Evolutionary conservation across 1,140 invertebrate species (phyloP).

Genomic region (Heterodera schachtii): DNA sequence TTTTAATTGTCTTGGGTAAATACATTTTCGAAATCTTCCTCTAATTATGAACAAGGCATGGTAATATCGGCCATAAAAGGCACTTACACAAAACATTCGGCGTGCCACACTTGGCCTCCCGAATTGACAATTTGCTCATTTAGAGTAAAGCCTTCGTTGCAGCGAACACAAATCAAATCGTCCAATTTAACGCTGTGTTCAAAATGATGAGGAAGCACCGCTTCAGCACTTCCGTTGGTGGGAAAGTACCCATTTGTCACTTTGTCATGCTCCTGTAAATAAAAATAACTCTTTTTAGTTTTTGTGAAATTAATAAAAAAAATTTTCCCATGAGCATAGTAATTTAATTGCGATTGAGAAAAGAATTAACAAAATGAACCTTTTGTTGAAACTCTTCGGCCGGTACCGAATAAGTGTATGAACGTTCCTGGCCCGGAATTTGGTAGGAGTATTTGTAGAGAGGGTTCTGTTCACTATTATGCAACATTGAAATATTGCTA

Average conservation of each 20-base stretch:
- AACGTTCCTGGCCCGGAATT: conserved; percentile 24
- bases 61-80: conserved; percentile 20
- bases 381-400: background rate
- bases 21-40: no score
- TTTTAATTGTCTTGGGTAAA: no score
- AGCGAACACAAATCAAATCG: conserved; percentile 55
- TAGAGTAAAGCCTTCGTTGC: conserved; percentile 56
- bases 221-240: background rate
- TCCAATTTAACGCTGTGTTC: conserved; percentile 45
- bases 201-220: conserved; percentile 29
- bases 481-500: conserved; percentile 8
- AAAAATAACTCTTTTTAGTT: no score
- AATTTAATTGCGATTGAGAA: no score
- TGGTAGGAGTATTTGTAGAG: conserved; percentile 29
- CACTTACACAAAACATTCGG: conserved; percentile 97
- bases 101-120: conserved; percentile 96
- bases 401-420: conserved; percentile 1
- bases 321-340: no score
- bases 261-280: background rate
- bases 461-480: conserved; percentile 26
- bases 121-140: conserved; percentile 98
- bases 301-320: no score
- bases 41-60: no score
- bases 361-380: background rate
- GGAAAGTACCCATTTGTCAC: conserved; percentile 6